Base-by-base conservation (phyloP, 2,888 invertebrate species). In the Euphydryas editha region DNA sequence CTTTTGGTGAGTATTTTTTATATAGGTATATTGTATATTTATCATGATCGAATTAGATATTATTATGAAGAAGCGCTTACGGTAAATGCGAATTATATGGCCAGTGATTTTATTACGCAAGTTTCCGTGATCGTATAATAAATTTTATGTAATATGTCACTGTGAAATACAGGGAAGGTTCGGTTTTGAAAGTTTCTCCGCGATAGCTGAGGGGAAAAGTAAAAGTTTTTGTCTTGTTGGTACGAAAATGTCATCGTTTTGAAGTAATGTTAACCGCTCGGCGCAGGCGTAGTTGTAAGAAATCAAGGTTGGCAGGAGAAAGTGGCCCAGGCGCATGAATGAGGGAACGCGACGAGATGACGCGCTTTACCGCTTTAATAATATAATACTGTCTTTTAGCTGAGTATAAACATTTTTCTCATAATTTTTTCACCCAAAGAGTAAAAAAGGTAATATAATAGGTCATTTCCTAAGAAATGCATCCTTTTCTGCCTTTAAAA, bases 281-380 rank as follows among this genome's bases (percentile, higher is more conserved):
- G 83, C 82, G 82, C 76, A 79, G 73, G 73, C 71, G 78, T 72
- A 72, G 73, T 70, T 75, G 81, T 81, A 88, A 88, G 88, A 90
- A 90, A 92, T 91, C 91, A 91, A 91, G 91, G 91, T 87, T 88
- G 89, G 80, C 72, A 75, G 79, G 90, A 89, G 91, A 91, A 91
- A 92, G 91, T 92, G 89, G 83, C 90, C 88, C 81, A 87, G 84
- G 81, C 15, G 54, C 80, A 69, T 74, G 74, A 72, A 73, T 69
- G 75, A 72, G 72, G 70, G 80, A 76, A 76, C 72, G 78, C 69
- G 58, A 55, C 46, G 59, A 61, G 65, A 67, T 69, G 74, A 75
- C 73, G 73, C 70, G 67, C 44, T 62, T 44, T 54, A 62, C 39
- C 49, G 58, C 58, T 63, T 58, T 56, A 17, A 17, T 59, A 39